Evolutionary conservation across 1,140 invertebrate species (phyloP).

Genomic region (Drosophila sturtevanti): DNA sequence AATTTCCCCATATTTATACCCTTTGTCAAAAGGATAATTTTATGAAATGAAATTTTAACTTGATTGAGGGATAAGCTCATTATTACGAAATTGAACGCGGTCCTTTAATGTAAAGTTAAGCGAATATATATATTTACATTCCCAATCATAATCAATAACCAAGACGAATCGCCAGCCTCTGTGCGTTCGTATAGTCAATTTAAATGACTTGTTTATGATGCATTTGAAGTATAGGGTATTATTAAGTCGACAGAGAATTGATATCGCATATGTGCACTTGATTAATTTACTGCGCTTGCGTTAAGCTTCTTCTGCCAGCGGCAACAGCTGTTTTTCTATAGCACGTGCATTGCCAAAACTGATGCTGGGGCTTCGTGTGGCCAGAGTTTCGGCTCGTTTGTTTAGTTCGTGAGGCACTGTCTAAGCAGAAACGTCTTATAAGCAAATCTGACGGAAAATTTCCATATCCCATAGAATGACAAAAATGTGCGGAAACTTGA

Average conservation of each 20-base stretch:
- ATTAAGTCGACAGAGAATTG: too few species aligned
- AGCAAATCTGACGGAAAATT: slow-evolving; percentile 18
- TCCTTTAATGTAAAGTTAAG: too few species aligned
- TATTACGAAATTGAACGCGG: too few species aligned
- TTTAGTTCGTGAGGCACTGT: slow-evolving; percentile 71
- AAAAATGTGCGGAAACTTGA: slow-evolving; percentile 44
- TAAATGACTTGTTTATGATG: too few species aligned
- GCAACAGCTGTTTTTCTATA: slow-evolving; percentile 49
- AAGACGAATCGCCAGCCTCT: too few species aligned
- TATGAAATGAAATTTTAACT: too few species aligned
- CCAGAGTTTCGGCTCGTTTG: slow-evolving; percentile 2
- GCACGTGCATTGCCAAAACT: slow-evolving; percentile 43
- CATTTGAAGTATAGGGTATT: too few species aligned
- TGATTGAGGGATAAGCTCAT: too few species aligned
- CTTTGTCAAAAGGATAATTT: not conserved
- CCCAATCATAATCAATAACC: too few species aligned
- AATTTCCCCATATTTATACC: slow-evolving; percentile 29
- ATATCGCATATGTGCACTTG: not conserved
- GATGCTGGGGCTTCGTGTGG: slow-evolving; percentile 52
- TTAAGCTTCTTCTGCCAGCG: not conserved
- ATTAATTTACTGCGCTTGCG: slow-evolving; percentile 3
- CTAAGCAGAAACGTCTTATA: slow-evolving; percentile 60
- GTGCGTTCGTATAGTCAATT: too few species aligned
- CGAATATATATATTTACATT: too few species aligned
- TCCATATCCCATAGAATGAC: not conserved